phyloP scores from a whole-genome alignment of 2,888 invertebrate species.

The Macrophya alboannulata region DNA sequence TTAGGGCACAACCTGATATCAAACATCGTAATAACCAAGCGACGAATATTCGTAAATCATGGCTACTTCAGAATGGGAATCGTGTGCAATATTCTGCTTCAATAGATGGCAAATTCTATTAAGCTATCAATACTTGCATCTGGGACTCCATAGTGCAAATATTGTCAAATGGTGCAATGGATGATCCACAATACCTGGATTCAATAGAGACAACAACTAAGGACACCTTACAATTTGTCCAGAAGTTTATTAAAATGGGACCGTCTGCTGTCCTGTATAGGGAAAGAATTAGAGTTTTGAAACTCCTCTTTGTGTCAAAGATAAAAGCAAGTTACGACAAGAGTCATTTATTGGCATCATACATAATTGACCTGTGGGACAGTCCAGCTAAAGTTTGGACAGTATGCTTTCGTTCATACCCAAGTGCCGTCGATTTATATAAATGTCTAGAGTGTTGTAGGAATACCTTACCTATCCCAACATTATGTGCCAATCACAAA shows the following conservation, averaged over 20 bases:
- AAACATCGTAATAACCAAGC: slow-evolving; percentile 11
- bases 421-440: slow-evolving; percentile 14
- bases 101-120: not conserved
- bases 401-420: slow-evolving; percentile 7
- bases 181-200: slow-evolving; percentile 13
- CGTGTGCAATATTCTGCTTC: slow-evolving; percentile 13
- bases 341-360: slow-evolving; percentile 1
- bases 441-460: not conserved
- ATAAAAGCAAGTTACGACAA: slow-evolving; percentile 4
- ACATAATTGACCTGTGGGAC: slow-evolving; percentile 25
- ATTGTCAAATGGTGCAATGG: slow-evolving; percentile 27
- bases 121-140: slow-evolving; percentile 22
- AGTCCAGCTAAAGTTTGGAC: slow-evolving; percentile 7
- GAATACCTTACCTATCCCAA: too few species aligned
- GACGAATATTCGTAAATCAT: slow-evolving; percentile 19
- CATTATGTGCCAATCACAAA: slow-evolving; percentile 16
- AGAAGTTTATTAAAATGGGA: slow-evolving; percentile 16
- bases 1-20: slow-evolving; percentile 34
- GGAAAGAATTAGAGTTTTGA: slow-evolving; percentile 7
- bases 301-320: not conserved
- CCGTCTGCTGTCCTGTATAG: slow-evolving; percentile 21
- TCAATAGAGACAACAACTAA: slow-evolving; percentile 16
- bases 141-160: slow-evolving; percentile 29
- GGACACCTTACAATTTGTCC: slow-evolving; percentile 14
- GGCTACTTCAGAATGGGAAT: slow-evolving; percentile 15